A percentile compares a stretch with the other conserved stretches of the same genome.
These are phyloP conservation scores for Mungos mungo DNA, from an alignment of 2,113 vertebrate species.

Conservation along the genomic window DNA sequence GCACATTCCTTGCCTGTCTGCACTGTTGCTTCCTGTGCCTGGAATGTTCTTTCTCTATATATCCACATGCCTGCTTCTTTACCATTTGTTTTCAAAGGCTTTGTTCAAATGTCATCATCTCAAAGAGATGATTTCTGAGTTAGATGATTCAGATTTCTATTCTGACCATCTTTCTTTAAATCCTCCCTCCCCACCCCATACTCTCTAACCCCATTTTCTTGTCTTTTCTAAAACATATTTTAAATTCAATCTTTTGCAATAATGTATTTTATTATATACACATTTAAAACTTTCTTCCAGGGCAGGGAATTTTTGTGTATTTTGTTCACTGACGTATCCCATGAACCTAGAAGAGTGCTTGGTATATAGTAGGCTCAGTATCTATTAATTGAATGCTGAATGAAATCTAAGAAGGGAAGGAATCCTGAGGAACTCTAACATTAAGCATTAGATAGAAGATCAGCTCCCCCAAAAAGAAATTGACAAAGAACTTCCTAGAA, in stretches of 20 bases:
- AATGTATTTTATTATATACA: not conserved
- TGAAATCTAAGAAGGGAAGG: not conserved
- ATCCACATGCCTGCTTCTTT: not conserved
- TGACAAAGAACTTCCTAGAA: not conserved
- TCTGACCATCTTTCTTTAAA: not conserved
- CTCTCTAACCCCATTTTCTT: not conserved
- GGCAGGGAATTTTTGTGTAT: not conserved
- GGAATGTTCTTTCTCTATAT: not conserved
- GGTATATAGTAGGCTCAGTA: not conserved
- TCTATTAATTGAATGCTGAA: not conserved
- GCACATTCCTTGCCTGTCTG: not conserved
- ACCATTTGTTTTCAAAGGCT: not conserved
- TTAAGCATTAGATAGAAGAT: not conserved
- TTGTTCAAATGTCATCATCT: not conserved
- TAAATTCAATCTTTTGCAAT: not conserved
- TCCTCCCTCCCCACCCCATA: accelerated
- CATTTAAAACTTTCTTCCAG: not conserved
- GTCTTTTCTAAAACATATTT: not conserved
- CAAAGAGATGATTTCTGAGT: not conserved
- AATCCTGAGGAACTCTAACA: not conserved
- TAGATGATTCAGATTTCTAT: not conserved
- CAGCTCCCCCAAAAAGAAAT: not conserved
- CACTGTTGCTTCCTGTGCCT: not conserved
- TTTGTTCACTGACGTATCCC: not conserved
- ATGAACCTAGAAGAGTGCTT: not conserved